Conservation (phyloP, 92 coral and sea anemone species). For the Meandrina meandrites region DNA sequence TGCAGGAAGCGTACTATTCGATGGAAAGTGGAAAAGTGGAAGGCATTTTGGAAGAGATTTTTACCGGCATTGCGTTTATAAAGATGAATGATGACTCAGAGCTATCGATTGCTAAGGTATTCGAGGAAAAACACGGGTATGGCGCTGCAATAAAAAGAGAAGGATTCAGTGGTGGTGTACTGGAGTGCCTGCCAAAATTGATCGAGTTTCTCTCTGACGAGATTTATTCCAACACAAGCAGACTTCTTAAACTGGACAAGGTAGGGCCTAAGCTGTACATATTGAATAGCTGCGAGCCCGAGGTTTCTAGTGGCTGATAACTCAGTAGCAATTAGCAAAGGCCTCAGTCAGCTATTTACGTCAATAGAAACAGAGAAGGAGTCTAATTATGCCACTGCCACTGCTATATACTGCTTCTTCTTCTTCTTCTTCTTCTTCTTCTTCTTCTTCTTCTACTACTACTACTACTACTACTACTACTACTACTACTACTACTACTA, state of each 20-base stretch:
- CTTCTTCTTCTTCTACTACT: not conserved
- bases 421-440: too few species aligned
- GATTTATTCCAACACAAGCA: not conserved
- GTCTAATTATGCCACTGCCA: too few species aligned
- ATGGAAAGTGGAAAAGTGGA: not conserved
- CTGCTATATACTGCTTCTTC: too few species aligned
- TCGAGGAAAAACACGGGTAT: slow-evolving; percentile 5
- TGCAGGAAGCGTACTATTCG: not conserved
- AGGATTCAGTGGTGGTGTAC: not conserved
- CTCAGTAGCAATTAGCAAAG: too few species aligned
- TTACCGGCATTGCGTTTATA: slow-evolving; percentile 2
- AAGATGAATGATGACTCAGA: not conserved
- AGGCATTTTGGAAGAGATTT: slow-evolving; percentile 14
- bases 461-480: not conserved
- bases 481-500: too few species aligned
- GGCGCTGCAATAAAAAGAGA: not conserved
- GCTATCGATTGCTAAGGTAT: not conserved
- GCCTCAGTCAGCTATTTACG: too few species aligned
- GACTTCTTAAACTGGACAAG: not conserved
- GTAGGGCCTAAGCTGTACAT: not conserved
- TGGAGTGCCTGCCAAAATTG: not conserved
- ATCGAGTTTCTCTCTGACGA: not conserved
- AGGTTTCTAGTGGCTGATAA: too few species aligned
- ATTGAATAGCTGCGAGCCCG: not conserved
- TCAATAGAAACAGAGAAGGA: too few species aligned